A percentile compares a stretch with the other conserved stretches of the same genome.
Conservation (phyloP, 2,113 vertebrate genomes). For the Ciconia stormi region DNA sequence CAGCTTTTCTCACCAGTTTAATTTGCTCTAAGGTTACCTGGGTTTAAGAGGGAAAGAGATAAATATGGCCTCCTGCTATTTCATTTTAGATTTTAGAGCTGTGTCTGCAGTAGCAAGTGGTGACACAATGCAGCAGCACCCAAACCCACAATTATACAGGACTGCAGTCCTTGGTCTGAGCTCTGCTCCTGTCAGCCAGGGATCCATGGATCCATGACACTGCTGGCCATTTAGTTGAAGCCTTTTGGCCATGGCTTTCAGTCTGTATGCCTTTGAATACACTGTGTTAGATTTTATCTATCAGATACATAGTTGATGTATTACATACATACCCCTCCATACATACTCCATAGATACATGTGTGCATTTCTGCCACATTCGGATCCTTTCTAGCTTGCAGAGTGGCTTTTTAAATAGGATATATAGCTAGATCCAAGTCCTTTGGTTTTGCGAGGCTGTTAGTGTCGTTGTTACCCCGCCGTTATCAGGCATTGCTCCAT, state of each 20-base stretch:
- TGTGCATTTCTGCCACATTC: not conserved
- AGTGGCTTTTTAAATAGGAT: not conserved
- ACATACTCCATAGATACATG: no score
- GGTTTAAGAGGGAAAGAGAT: not conserved
- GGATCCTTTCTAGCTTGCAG: not conserved
- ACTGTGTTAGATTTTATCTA: not conserved
- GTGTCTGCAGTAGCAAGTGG: not conserved
- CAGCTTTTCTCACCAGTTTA: not conserved
- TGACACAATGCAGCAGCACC: not conserved
- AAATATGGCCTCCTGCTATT: not conserved
- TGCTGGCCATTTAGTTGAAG: not conserved
- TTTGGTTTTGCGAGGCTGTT: not conserved
- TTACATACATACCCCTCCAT: not conserved
- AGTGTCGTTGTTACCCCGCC: accelerated
- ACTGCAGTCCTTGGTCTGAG: not conserved
- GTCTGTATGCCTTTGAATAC: no score
- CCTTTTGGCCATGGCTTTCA: not conserved
- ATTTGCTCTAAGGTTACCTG: not conserved
- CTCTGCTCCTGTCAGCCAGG: not conserved
- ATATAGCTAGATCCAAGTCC: not conserved
- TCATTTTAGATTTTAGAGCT: not conserved
- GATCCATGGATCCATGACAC: not conserved
- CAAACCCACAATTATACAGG: accelerated
- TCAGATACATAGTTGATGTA: no score
- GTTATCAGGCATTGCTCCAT: accelerated